Evolutionary conservation across 2,888 invertebrate species (phyloP).

Genomic region (Scaptomyza reducta): DNA sequence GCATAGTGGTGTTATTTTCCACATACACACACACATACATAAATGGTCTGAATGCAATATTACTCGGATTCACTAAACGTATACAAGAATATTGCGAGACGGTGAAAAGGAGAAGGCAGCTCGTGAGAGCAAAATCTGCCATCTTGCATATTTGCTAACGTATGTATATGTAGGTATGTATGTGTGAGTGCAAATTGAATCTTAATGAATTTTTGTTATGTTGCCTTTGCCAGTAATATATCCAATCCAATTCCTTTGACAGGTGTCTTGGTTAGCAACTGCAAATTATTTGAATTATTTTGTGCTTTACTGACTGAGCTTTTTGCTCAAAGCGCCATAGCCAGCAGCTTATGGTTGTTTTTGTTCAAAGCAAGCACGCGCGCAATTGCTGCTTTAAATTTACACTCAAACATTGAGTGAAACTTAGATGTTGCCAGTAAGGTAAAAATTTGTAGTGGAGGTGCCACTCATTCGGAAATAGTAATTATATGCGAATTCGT

Average conservation of each 20-base stretch:
- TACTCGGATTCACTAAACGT: not conserved
- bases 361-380: conserved; percentile 11
- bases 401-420: conserved; percentile 39
- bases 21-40: not conserved
- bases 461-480: conserved; percentile 3
- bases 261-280: not conserved
- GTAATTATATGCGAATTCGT: too few relatives aligned
- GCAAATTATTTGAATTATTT: not conserved
- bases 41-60: not conserved
- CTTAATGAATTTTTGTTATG: too few relatives aligned
- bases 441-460: conserved; percentile 1
- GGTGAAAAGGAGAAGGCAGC: not conserved
- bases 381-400: conserved; percentile 1
- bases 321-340: conserved; percentile 1
- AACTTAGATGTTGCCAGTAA: conserved; percentile 2
- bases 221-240: too few relatives aligned
- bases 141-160: not conserved
- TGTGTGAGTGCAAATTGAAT: too few relatives aligned
- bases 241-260: too few relatives aligned
- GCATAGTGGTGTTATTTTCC: too few relatives aligned
- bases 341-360: not conserved
- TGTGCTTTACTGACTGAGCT: not conserved
- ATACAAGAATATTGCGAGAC: not conserved
- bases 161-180: too few relatives aligned
- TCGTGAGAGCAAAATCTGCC: not conserved